Evolutionary conservation across 2,113 vertebrate species (phyloP).

Genomic region (Porphyrio hochstetteri): DNA sequence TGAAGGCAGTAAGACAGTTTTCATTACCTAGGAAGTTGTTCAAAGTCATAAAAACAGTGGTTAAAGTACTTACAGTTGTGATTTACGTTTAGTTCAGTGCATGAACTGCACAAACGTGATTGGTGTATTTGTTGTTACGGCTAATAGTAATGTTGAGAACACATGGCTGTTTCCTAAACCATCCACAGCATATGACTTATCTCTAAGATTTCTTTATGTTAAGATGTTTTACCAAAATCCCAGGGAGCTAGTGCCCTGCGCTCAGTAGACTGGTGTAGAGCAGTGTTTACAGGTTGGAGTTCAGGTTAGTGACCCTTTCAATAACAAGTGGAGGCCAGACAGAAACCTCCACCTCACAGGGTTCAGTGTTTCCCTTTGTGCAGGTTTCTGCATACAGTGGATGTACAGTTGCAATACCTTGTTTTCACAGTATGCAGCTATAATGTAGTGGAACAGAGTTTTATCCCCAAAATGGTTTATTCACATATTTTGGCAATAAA

Average conservation of each 20-base stretch:
- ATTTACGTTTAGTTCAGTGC: neutral
- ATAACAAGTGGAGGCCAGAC: neutral
- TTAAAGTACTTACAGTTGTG: neutral
- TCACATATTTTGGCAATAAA: neutral
- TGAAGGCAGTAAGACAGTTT: neutral
- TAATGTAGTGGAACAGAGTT: neutral
- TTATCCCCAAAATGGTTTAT: neutral
- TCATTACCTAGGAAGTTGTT: neutral
- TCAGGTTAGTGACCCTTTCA: neutral
- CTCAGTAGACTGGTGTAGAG: neutral
- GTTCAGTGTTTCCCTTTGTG: neutral
- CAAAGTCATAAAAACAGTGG: neutral
- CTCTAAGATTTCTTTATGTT: neutral
- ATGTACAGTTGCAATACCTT: neutral
- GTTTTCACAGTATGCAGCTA: neutral
- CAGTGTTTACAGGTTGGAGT: neutral
- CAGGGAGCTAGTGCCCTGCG: neutral
- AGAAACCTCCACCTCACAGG: neutral
- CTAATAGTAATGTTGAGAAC: neutral
- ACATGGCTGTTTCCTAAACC: neutral
- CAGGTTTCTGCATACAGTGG: neutral
- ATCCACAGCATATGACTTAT: neutral
- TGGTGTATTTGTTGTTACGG: neutral
- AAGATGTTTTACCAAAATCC: neutral
- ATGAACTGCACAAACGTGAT: neutral